Conservation (phyloP, 1,140 invertebrate genomes). For the Pollicipes pollicipes region DNA sequence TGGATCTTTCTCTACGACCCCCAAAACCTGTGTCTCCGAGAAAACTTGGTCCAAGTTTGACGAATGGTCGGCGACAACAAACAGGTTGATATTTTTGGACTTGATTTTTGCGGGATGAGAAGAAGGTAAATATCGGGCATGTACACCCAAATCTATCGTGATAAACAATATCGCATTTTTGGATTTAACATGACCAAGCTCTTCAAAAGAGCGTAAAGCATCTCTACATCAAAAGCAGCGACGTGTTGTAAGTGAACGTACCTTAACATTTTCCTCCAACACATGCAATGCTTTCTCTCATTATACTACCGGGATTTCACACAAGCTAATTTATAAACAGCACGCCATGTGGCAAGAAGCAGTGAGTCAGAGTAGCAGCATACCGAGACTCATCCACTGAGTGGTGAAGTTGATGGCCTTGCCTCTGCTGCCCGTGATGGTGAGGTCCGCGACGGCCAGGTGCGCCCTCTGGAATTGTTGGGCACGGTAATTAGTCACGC, state of each 20-base stretch:
- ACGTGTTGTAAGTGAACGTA: neutral
- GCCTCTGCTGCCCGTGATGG: neutral
- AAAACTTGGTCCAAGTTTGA: no score
- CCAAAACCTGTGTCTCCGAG: no score
- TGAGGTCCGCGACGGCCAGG: slow-evolving; percentile 6
- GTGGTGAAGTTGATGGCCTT: slow-evolving; percentile 5
- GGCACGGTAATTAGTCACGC: no score
- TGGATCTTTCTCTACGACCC: no score
- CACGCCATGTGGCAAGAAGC: no score
- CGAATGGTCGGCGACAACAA: no score
- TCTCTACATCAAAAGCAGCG: neutral
- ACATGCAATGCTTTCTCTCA: neutral
- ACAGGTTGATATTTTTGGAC: no score
- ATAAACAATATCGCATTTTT: no score
- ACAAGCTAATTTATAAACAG: neutral
- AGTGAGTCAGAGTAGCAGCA: neutral
- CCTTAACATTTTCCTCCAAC: neutral
- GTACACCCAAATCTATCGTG: no score
- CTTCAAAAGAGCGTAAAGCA: neutral
- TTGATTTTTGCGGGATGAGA: no score
- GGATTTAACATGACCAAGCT: slow-evolving; percentile 3
- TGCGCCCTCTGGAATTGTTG: neutral
- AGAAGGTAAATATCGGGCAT: no score
- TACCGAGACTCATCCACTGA: slow-evolving; percentile 4
- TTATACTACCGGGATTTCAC: neutral